A percentile compares a stretch with the other conserved stretches of the same genome.
These are phyloP conservation scores for Panopea generosa DNA, from an alignment of 2,888 invertebrate genomes.

Conservation along the genomic window DNA sequence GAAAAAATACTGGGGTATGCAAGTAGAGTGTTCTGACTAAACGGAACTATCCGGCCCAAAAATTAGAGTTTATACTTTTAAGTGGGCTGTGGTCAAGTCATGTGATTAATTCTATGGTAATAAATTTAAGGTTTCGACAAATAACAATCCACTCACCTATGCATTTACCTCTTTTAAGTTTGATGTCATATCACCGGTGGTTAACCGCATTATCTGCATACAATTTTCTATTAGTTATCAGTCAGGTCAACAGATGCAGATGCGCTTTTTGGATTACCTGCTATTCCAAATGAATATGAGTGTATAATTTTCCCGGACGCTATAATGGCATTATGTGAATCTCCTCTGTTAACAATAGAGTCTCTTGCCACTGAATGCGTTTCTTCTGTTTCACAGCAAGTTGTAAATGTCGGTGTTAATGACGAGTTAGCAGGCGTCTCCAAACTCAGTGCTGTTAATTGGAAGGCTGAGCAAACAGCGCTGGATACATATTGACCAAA, in stretches of 20 bases:
- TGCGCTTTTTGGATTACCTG: conserved; percentile 14
- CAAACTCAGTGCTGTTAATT: background rate
- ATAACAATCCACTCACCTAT: conserved; percentile 43
- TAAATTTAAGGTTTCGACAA: conserved; percentile 2
- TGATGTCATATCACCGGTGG: conserved; percentile 43
- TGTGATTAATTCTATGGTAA: conserved; percentile 28
- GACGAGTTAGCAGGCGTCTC: background rate
- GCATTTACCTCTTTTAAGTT: conserved; percentile 28
- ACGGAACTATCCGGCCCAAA: conserved; percentile 28
- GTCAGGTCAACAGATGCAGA: conserved; percentile 14
- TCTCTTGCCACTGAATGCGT: background rate
- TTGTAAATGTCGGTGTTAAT: background rate
- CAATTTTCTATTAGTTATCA: conserved; percentile 19
- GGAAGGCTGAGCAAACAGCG: conserved; percentile 4
- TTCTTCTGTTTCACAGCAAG: background rate
- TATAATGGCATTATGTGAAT: background rate
- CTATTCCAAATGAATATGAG: background rate
- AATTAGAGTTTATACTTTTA: conserved; percentile 26
- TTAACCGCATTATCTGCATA: conserved; percentile 25
- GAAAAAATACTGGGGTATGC: conserved; percentile 39
- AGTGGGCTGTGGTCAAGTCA: conserved; percentile 44
- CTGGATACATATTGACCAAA: background rate
- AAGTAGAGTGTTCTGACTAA: conserved; percentile 31
- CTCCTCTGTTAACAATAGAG: background rate
- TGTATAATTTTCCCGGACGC: background rate